Conservation (phyloP, 1,140 invertebrate species). For the Cydia splendana region DNA sequence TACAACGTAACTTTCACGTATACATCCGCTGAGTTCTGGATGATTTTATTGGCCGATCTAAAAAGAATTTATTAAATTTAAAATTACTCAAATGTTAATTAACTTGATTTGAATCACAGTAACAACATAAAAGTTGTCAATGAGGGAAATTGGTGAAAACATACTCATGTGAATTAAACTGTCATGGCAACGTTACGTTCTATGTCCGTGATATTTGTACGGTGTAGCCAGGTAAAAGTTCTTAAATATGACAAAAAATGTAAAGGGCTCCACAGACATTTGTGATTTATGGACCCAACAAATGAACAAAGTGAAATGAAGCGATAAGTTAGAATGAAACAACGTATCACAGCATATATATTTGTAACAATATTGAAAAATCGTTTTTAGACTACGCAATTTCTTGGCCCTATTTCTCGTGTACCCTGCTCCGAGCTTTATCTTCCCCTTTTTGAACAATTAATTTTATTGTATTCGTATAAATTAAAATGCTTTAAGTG, state of each 20-base stretch:
- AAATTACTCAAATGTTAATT: not conserved
- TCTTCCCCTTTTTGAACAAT: too few species aligned
- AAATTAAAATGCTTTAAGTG: too few species aligned
- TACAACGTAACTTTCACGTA: slow-evolving; percentile 39
- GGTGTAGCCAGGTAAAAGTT: not conserved
- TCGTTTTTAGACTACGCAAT: too few species aligned
- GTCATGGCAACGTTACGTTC: not conserved
- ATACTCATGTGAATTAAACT: not conserved
- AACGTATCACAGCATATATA: too few species aligned
- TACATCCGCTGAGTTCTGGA: not conserved
- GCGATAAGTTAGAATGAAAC: too few species aligned
- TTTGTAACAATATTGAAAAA: too few species aligned
- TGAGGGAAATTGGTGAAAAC: not conserved
- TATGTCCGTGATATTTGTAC: not conserved
- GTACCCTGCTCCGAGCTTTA: too few species aligned
- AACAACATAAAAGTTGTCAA: not conserved
- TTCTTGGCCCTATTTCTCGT: too few species aligned
- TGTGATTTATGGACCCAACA: too few species aligned
- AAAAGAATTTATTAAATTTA: not conserved
- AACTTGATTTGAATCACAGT: not conserved
- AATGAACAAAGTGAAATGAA: too few species aligned
- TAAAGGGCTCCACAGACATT: not conserved
- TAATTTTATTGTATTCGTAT: too few species aligned
- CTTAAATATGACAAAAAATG: not conserved
- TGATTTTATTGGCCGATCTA: not conserved